phyloP scores from a whole-genome alignment of 2,888 invertebrate genomes.

The Subacronicta megacephala region DNA sequence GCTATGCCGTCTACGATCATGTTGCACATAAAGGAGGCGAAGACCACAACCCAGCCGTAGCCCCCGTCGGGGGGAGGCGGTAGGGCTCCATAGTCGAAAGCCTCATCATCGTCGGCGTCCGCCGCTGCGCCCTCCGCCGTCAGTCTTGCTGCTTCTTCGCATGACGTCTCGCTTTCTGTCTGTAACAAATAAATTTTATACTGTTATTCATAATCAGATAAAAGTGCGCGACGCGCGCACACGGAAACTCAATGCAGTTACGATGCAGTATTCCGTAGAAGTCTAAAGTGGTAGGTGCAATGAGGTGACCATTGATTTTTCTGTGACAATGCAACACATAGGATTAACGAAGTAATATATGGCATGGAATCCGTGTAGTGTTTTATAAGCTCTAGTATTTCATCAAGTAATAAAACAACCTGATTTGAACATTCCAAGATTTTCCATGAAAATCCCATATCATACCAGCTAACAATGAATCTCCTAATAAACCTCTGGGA shows the following conservation, averaged over 20 bases:
- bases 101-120: conserved; percentile 91
- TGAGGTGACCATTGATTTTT: conserved; percentile 25
- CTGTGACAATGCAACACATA: not conserved
- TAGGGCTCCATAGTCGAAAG: conserved; percentile 92
- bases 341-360: too few species aligned
- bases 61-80: conserved; percentile 97
- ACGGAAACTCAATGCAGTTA: conserved; percentile 53
- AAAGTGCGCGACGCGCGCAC: conserved; percentile 57
- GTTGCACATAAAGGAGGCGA: conserved; percentile 99
- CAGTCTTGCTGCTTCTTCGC: conserved; percentile 94
- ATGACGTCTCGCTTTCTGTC: conserved; percentile 96
- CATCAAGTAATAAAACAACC: conserved; percentile 12
- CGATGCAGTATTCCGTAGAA: conserved; percentile 50
- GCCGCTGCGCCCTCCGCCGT: conserved; percentile 91
- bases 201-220: conserved; percentile 39
- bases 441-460: conserved; percentile 23
- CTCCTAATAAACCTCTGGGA: conserved; percentile 26
- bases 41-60: conserved; percentile 98
- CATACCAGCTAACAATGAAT: conserved; percentile 27
- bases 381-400: not conserved
- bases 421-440: conserved; percentile 22
- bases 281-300: conserved; percentile 12
- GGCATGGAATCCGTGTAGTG: too few species aligned
- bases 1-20: conserved; percentile 99
- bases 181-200: conserved; percentile 78